Conservation (phyloP, 2,797 vertebrate genomes). For the Euphonia xanthogaster region DNA sequence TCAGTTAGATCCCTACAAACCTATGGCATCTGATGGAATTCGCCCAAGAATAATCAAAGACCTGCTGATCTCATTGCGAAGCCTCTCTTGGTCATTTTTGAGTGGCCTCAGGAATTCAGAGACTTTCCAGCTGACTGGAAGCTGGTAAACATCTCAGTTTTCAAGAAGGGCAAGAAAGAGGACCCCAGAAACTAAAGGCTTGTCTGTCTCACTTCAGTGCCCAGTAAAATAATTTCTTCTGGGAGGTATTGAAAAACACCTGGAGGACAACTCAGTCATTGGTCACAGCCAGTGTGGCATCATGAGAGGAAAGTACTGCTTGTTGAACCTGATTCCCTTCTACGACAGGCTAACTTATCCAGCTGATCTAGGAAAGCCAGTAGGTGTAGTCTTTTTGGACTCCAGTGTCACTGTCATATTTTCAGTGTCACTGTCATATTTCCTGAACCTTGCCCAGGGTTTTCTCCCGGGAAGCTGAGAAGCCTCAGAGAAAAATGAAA, state of each 20-base stretch:
- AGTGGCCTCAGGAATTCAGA: background rate
- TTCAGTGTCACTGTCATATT: background rate
- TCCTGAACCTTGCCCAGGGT: too few species aligned
- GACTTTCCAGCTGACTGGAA: background rate
- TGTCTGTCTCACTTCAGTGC: background rate
- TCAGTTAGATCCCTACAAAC: background rate
- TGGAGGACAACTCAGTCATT: background rate
- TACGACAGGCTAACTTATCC: background rate
- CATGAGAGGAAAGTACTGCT: background rate
- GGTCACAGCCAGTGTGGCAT: fast-evolving
- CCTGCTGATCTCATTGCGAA: background rate
- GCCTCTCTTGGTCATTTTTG: background rate
- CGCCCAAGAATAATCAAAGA: background rate
- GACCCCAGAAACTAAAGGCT: background rate
- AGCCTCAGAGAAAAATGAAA: too few species aligned
- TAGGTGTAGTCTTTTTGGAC: background rate
- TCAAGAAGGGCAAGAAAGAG: background rate
- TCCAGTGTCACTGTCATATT: background rate
- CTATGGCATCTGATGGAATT: background rate
- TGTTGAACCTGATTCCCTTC: background rate
- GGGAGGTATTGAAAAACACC: background rate
- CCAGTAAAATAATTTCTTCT: background rate
- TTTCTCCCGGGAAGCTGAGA: background rate
- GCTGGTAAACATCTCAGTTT: background rate
- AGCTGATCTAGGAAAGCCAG: background rate